phyloP scores from a whole-genome alignment of 2,113 vertebrate genomes.

The Dendropsophus ebraccatus region DNA sequence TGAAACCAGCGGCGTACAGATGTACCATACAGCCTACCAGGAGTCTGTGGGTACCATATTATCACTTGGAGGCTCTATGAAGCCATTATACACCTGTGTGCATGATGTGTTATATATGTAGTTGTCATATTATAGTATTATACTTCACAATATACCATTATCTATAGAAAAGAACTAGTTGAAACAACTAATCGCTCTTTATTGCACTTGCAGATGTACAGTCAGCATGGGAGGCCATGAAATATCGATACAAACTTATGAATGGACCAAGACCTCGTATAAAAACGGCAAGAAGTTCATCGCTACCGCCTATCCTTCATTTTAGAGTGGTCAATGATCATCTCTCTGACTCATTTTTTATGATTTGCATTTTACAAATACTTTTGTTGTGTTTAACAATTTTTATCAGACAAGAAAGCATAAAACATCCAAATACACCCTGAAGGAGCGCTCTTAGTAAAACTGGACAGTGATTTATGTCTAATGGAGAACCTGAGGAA shows the following conservation, averaged over 20 bases:
- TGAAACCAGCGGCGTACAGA: too few relatives aligned
- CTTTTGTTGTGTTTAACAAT: background rate
- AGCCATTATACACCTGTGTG: too few relatives aligned
- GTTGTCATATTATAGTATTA: too few relatives aligned
- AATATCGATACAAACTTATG: conserved; percentile 85
- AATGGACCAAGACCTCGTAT: conserved; percentile 85
- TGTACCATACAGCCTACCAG: too few relatives aligned
- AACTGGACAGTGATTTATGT: too few relatives aligned
- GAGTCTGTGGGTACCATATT: too few relatives aligned
- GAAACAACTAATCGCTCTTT: background rate
- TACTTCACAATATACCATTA: too few relatives aligned
- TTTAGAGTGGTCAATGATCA: background rate
- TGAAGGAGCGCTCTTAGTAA: background rate
- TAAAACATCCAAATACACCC: background rate
- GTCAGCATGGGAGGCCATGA: conserved; percentile 83
- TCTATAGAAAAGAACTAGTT: background rate
- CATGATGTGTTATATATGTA: too few relatives aligned
- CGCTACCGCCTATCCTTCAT: conserved; percentile 78
- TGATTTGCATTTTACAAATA: background rate
- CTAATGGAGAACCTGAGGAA: too few relatives aligned
- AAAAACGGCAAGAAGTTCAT: conserved; percentile 84
- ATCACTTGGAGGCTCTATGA: too few relatives aligned
- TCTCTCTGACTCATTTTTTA: background rate
- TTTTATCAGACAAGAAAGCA: background rate
- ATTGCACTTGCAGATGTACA: conserved; percentile 75